Conservation (phyloP, 2,113 vertebrate species). For the Oreochromis tanganicae region DNA sequence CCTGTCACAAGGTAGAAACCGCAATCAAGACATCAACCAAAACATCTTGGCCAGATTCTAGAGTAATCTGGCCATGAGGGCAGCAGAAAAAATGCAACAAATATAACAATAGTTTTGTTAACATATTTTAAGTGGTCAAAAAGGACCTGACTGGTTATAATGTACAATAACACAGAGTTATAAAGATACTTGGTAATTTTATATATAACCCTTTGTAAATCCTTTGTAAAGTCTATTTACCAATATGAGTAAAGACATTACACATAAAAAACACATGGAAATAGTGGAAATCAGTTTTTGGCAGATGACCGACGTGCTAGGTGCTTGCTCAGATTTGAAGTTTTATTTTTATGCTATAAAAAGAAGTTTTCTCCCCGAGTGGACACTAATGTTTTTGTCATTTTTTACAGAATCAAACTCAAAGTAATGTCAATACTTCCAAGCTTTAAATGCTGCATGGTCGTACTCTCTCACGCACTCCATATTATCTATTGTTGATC, state of each 20-base stretch:
- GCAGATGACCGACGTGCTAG: fast-evolving
- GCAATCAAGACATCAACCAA: neutral
- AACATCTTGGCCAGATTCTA: neutral
- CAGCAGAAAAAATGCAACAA: neutral
- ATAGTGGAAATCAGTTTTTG: neutral
- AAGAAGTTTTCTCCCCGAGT: neutral
- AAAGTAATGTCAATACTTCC: no score
- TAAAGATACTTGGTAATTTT: neutral
- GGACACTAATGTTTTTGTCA: neutral
- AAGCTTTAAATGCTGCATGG: no score
- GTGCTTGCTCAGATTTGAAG: no score
- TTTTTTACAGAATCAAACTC: no score
- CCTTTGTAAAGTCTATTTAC: neutral
- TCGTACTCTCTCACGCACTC: fast-evolving
- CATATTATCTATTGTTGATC: no score
- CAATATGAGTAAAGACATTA: neutral
- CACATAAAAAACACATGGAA: neutral
- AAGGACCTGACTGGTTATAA: neutral
- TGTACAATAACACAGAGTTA: neutral
- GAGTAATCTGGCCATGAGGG: neutral
- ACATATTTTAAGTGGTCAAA: neutral
- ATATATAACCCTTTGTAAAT: neutral
- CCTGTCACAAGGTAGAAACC: neutral
- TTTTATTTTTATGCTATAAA: neutral
- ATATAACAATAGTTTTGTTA: neutral